Percentiles rank a stretch among this genome's conserved stretches.
phyloP scores from a whole-genome alignment of 2,888 invertebrate genomes.

The Prosopocoilus inquinatus region DNA sequence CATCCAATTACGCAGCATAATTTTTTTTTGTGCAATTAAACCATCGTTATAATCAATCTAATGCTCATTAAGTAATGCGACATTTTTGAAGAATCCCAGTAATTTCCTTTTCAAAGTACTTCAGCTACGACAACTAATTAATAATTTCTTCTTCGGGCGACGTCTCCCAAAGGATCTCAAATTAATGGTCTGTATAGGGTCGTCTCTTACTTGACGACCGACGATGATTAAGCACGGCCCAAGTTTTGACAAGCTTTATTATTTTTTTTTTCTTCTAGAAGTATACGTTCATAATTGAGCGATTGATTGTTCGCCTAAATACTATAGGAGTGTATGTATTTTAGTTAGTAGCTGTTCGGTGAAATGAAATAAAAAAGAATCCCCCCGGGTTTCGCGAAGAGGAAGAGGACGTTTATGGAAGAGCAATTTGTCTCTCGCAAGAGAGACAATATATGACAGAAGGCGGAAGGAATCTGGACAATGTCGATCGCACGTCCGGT shows the following conservation, averaged over 20 bases:
- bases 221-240: neutral
- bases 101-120: neutral
- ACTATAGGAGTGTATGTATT: too few species aligned
- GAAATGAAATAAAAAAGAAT: too few species aligned
- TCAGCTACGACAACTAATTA: neutral
- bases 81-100: neutral
- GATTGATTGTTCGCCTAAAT: too few species aligned
- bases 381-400: neutral
- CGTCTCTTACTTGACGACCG: neutral
- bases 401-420: neutral
- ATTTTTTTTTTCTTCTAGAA: neutral
- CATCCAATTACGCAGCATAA: too few species aligned
- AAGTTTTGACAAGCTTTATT: neutral
- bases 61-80: neutral
- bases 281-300: too few species aligned
- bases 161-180: neutral
- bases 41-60: neutral
- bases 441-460: neutral
- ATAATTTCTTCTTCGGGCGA: neutral
- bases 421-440: neutral
- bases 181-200: neutral
- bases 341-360: too few species aligned
- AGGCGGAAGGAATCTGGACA: neutral
- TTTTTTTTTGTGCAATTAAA: too few species aligned
- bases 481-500: neutral